Evolutionary conservation across 2,797 vertebrate species (phyloP).

Genomic region (Aselliscus stoliczkanus): DNA sequence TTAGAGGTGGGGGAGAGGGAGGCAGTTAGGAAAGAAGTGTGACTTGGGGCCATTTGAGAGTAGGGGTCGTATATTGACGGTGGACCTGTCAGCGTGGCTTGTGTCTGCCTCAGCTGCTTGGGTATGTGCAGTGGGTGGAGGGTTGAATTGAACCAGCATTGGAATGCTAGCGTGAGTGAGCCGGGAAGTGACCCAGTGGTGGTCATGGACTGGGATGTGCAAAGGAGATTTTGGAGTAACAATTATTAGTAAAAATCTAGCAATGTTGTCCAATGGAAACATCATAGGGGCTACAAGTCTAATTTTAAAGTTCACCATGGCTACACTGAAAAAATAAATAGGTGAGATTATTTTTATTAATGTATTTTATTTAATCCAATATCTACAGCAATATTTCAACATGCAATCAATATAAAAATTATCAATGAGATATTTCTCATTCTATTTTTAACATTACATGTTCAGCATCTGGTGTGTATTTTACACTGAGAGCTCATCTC

Average conservation of each 20-base stretch:
- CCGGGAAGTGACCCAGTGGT: neutral
- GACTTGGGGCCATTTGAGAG: neutral
- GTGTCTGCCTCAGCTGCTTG: neutral
- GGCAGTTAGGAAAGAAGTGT: neutral
- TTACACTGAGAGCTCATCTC: neutral
- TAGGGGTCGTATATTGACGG: neutral
- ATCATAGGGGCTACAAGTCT: neutral
- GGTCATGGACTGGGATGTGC: neutral
- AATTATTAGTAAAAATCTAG: neutral
- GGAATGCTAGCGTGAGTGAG: neutral
- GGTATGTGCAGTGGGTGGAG: neutral
- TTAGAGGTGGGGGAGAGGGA: neutral
- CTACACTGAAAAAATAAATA: neutral
- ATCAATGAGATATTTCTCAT: neutral
- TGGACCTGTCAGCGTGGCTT: neutral
- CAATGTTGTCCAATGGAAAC: neutral
- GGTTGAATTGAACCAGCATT: neutral
- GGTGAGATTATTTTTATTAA: neutral
- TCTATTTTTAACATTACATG: neutral
- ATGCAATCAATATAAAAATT: neutral
- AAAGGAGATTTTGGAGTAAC: neutral
- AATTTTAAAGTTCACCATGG: neutral
- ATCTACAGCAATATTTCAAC: neutral
- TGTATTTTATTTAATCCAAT: neutral
- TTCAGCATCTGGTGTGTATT: neutral